These are phyloP conservation scores for Intellagama lesueurii DNA, from an alignment of 2,797 vertebrate genomes.

Conservation along the genomic window DNA sequence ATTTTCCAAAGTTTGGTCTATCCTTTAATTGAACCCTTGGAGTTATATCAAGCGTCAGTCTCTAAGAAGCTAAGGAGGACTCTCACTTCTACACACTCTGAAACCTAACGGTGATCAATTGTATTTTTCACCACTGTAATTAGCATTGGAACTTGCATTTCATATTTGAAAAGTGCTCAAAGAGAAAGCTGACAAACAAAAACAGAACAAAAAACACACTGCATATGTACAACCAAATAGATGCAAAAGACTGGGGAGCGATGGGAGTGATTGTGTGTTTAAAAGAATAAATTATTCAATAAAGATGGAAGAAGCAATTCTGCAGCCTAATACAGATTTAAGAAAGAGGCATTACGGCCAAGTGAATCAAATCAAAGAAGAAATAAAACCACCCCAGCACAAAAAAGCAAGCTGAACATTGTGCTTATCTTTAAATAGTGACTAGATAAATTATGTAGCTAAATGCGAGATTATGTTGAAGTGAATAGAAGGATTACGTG, in stretches of 20 bases:
- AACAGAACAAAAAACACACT: not conserved
- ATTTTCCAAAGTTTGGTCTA: too few relatives aligned
- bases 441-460: slow-evolving; percentile 17
- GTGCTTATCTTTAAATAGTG: rapidly evolving
- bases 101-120: not conserved
- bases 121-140: not conserved
- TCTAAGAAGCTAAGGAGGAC: not conserved
- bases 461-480: not conserved
- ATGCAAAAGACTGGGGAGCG: not conserved
- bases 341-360: not conserved
- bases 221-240: slow-evolving; percentile 6
- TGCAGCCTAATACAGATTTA: not conserved
- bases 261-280: not conserved
- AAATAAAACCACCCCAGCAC: not conserved
- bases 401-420: slow-evolving; percentile 21
- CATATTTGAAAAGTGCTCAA: not conserved
- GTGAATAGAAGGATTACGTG: not conserved
- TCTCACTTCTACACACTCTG: not conserved
- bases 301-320: not conserved
- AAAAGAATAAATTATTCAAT: not conserved
- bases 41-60: too few relatives aligned
- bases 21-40: too few relatives aligned
- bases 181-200: not conserved
- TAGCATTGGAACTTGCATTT: not conserved
- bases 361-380: not conserved